These are phyloP conservation scores for Python bivittatus DNA, from an alignment of 2,113 vertebrate genomes.

Conservation along the genomic window DNA sequence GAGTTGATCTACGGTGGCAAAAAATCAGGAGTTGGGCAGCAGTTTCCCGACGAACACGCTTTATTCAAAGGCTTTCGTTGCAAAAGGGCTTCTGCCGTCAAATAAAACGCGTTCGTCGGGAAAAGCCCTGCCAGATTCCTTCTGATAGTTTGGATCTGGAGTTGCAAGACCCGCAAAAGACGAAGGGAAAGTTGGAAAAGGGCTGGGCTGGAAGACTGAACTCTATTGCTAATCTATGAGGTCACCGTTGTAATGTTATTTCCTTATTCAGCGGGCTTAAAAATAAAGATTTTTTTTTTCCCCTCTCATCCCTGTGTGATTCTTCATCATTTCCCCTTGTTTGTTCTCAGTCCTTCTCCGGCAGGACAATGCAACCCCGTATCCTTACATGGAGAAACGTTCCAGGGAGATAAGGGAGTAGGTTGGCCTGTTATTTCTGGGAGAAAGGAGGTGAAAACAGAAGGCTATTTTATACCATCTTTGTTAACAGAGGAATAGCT, in stretches of 20 bases:
- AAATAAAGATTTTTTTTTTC: slow-evolving; percentile 68
- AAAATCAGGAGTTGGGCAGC: background rate
- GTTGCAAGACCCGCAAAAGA: background rate
- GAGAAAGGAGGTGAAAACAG: background rate
- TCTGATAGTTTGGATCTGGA: background rate
- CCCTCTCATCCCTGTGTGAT: slow-evolving; percentile 32
- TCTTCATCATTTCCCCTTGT: background rate
- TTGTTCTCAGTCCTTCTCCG: background rate
- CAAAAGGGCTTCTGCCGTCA: background rate
- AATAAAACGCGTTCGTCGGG: background rate
- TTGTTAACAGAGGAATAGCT: background rate
- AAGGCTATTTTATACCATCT: background rate
- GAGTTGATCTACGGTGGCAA: background rate
- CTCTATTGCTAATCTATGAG: slow-evolving; percentile 21
- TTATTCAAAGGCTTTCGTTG: background rate
- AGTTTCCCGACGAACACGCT: background rate
- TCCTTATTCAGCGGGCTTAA: slow-evolving; percentile 48
- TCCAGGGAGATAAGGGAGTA: no score
- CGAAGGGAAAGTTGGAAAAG: background rate
- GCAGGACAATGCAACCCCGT: rapidly evolving
- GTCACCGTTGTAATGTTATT: slow-evolving; percentile 33
- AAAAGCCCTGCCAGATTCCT: background rate
- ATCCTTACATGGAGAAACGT: background rate
- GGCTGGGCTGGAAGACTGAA: background rate
- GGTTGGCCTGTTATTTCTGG: background rate